A percentile compares a stretch with the other conserved stretches of the same genome.
These are phyloP conservation scores for Dromius quadrimaculatus DNA, from an alignment of 2,888 invertebrate species.

Conservation along the genomic window DNA sequence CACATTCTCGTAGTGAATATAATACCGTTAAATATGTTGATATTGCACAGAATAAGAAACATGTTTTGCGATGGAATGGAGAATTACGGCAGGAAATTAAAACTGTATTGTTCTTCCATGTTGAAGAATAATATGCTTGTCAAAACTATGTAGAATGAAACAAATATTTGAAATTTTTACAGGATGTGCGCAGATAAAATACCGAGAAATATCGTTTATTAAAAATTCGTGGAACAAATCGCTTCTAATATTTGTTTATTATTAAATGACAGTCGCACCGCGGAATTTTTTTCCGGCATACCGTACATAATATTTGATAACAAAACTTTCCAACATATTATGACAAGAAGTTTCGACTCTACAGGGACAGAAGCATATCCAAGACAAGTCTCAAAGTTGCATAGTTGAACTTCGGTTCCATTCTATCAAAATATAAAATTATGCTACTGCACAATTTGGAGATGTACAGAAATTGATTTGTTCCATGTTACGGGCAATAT, in stretches of 20 bases:
- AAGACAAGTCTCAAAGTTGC: too few species aligned
- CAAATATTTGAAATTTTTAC: conserved; percentile 34
- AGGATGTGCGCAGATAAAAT: conserved; percentile 18
- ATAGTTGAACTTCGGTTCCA: too few species aligned
- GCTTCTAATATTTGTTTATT: conserved; percentile 30
- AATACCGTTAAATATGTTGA: conserved; percentile 5
- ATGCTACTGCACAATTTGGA: conserved; percentile 15
- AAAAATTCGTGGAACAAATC: conserved; percentile 23
- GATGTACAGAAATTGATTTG: conserved; percentile 29
- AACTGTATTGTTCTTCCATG: conserved; percentile 22
- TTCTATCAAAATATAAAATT: too few species aligned
- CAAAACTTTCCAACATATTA: conserved; percentile 7
- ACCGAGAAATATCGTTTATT: conserved; percentile 31
- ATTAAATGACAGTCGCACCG: conserved; percentile 27
- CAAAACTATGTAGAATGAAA: conserved; percentile 33
- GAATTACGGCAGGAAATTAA: conserved; percentile 22
- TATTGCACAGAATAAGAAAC: conserved; percentile 10
- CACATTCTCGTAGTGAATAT: conserved; percentile 26
- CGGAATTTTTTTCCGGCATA: conserved; percentile 14
- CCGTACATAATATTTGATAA: conserved; percentile 24
- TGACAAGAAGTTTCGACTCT: conserved; percentile 4
- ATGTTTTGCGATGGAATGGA: conserved; percentile 1
- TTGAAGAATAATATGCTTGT: conserved; percentile 25
- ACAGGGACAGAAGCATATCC: not conserved
- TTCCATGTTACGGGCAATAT: conserved; percentile 17